phyloP scores from a whole-genome alignment of 2,888 invertebrate species.

The Athetis lepigone region DNA sequence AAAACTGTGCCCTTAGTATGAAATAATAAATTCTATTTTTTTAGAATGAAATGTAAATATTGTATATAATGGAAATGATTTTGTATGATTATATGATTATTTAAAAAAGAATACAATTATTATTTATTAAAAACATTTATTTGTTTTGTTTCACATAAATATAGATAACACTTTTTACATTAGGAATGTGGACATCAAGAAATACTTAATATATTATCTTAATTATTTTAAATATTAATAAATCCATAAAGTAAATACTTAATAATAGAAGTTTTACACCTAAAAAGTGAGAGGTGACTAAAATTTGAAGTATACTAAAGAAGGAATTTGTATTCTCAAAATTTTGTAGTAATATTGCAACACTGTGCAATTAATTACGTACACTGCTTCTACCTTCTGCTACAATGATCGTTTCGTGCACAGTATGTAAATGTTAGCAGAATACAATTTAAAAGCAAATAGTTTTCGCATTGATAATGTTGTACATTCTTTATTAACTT shows the following conservation, averaged over 20 bases:
- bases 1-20: slow-evolving; percentile 31
- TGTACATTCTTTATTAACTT: slow-evolving; percentile 6
- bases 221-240: slow-evolving; percentile 27
- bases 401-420: neutral
- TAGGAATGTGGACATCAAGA: slow-evolving; percentile 59
- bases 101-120: slow-evolving; percentile 52
- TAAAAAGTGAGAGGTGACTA: slow-evolving; percentile 30
- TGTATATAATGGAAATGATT: slow-evolving; percentile 64
- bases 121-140: slow-evolving; percentile 62
- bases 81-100: slow-evolving; percentile 49
- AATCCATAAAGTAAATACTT: slow-evolving; percentile 15
- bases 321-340: slow-evolving; percentile 12
- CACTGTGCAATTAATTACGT: too few relatives aligned
- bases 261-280: slow-evolving; percentile 17
- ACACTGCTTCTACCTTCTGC: too few relatives aligned
- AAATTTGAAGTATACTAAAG: slow-evolving; percentile 18
- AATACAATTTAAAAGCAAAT: neutral
- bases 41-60: slow-evolving; percentile 56
- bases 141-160: slow-evolving; percentile 52
- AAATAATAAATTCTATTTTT: slow-evolving; percentile 34
- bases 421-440: neutral
- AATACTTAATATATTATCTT: slow-evolving; percentile 36
- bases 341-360: neutral
- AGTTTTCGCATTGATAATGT: slow-evolving; percentile 29
- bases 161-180: slow-evolving; percentile 52